Base-by-base conservation (phyloP, 2,113 vertebrate genomes). In the Promerops cafer region DNA sequence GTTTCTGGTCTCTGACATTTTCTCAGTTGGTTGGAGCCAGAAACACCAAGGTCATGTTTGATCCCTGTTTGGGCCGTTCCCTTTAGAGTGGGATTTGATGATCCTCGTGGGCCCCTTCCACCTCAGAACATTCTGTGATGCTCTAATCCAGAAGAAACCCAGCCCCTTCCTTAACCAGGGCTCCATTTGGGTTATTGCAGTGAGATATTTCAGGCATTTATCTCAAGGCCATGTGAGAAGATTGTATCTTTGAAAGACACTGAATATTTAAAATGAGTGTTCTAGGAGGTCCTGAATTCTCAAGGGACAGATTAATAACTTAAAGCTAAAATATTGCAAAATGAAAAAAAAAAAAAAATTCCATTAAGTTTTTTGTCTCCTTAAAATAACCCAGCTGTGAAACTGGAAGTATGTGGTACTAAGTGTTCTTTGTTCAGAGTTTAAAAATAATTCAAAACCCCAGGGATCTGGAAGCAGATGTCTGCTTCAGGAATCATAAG, bases 381-480 rank as follows among this genome's bases (percentile, higher is more conserved):
- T 94, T 92, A 92, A 96, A 97, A 95, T 93, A 96, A 88, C 90
- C 54, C 83, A 96, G 92, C 90, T 95, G 88, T 96, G 95, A 97
- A 96, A 63, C 42, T 96, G 84, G 79, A 95, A 97, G 89, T 87
- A 63, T 66, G 52, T 92, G 87, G 93, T 94, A 96, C 96, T 93
- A 93, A 96, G 90, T 93, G 95, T 96, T 96, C 94, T 97, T 96
- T 95, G 93, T 97, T 97, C 92, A 61, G 90, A 68, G 83, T 88
- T 89, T 95, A 93, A 96, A 96, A 96, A 96, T 92, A 92, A 88
- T 96, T 92, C 39, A 70, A 35, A 89, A 53, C 94, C 88, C 90
- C 57, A 47, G 95, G 94, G 96, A 87, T 88, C 40, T 80, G 92
- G 95, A 90, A 96, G 96, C 92, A 97, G 92, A 93, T 96, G 94